Base-by-base conservation (phyloP, 2,888 invertebrate species). In the Leuctra nigra region DNA sequence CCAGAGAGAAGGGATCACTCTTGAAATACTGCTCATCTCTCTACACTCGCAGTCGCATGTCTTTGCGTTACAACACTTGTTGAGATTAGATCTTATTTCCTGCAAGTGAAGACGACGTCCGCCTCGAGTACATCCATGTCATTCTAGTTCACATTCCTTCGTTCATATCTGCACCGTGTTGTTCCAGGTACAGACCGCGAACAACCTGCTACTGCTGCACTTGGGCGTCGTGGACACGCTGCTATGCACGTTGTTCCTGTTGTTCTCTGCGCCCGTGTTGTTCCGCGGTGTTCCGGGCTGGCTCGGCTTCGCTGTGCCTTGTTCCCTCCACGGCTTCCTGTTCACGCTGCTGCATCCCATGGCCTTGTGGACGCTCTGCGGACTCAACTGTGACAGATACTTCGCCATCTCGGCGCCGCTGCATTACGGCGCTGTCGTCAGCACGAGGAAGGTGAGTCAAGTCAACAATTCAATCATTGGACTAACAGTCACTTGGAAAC, bases 321-420 rank as follows among this genome's bases (percentile, higher is more conserved):
- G 87, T 69, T 70, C 74, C 2, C 72, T 83, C 0, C 83, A 85
- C 64, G 82, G 86, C 36, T 83, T 85, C 60, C 71, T 87, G 41
- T 77, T 86, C 61, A 81, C 84, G 23, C 77, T 87, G 2, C 75
- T 89, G 47, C 84, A 88, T 65, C 86, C 87, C 2, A 75, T 88
- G 58, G 83, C 84, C 39, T 73, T 87, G 61, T 89, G 88, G 88
- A 88, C 87, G 2, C 82, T 89, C 29, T 86, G 87, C 63, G 88
- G 87, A 3, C 75, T 89, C 60, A 88, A 88, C 67, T 86, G 85
- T 57, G 87, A 87, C 71, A 72, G 87, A 59, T 89, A 87, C 61
- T 87, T 87, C 60, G 88, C 89, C 41, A 89, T 90, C 54, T 83
- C 87, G 0, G 83, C 87, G 1, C 89, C 89, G 0, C 71, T 90